A percentile compares a stretch with the other conserved stretches of the same genome.
Conservation (phyloP, 2,113 vertebrate species). For the Falco punctatus region DNA sequence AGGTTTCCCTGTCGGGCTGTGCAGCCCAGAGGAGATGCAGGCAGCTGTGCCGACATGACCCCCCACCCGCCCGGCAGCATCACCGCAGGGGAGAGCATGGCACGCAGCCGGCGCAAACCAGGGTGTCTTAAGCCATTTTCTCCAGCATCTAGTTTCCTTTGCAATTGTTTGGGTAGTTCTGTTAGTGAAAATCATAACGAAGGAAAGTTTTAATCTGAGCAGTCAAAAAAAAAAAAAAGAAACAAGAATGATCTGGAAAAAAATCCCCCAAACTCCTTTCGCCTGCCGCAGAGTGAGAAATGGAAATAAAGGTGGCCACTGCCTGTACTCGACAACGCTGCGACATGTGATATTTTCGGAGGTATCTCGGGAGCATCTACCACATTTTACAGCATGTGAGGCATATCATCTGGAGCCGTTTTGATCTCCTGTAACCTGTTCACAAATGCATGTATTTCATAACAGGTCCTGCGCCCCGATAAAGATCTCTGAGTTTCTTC, state of each 20-base stretch:
- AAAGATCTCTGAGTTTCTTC: constrained; percentile 73
- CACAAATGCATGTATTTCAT: constrained; percentile 60
- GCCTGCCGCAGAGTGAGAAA: neutral
- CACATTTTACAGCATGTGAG: constrained; percentile 52
- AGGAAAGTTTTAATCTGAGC: constrained; percentile 17
- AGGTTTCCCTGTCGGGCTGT: neutral
- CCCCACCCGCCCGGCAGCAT: accelerated
- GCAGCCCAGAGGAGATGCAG: neutral
- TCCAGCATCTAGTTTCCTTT: neutral
- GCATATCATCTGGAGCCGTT: constrained; percentile 54
- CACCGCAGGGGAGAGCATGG: neutral
- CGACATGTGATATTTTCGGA: neutral
- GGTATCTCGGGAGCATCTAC: constrained; percentile 56
- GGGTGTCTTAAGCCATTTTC: neutral
- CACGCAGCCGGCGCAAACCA: neutral
- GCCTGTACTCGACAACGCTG: constrained; percentile 31
- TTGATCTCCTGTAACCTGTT: constrained; percentile 62
- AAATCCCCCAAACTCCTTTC: constrained; percentile 31
- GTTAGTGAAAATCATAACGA: neutral
- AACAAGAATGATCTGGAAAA: constrained; percentile 35
- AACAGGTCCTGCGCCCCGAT: constrained; percentile 63
- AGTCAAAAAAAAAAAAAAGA: neutral
- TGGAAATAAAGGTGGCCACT: constrained; percentile 56
- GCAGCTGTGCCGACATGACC: accelerated
- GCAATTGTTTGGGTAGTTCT: neutral